These are phyloP conservation scores for Excalfactoria chinensis DNA, from an alignment of 2,113 vertebrate genomes.

Conservation along the genomic window DNA sequence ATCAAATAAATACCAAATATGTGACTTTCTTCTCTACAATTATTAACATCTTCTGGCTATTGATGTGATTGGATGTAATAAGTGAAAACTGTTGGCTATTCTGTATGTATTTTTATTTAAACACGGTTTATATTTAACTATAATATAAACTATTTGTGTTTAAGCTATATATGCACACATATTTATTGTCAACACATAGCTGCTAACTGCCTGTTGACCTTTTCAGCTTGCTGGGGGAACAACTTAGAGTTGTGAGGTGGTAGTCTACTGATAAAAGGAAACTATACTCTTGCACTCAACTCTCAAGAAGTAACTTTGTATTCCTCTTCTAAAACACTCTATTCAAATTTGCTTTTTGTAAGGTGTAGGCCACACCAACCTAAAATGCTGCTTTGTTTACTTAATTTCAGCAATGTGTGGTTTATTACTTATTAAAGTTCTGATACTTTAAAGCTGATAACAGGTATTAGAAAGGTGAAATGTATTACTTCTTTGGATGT, in stretches of 20 bases:
- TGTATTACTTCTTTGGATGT: neutral
- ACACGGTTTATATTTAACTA: neutral
- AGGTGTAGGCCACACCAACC: too few relatives aligned
- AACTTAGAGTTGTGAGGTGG: neutral
- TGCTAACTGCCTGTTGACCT: neutral
- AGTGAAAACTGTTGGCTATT: neutral
- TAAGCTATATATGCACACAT: neutral
- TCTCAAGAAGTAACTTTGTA: neutral
- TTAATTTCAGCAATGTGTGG: neutral
- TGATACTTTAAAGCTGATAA: neutral
- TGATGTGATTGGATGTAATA: rapidly evolving
- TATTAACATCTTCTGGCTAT: neutral
- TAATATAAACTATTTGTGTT: neutral
- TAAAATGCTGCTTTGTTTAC: neutral
- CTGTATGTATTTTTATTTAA: neutral
- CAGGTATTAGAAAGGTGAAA: neutral
- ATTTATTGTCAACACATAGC: neutral
- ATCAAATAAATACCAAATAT: neutral
- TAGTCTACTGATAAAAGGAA: neutral
- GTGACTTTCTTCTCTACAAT: neutral
- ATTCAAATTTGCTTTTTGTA: neutral
- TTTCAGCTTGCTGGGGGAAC: neutral
- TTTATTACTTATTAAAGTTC: neutral
- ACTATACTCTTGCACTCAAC: neutral
- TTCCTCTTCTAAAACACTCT: neutral